Conservation (phyloP, 2,888 invertebrate species). For the Uropetala carovei region DNA sequence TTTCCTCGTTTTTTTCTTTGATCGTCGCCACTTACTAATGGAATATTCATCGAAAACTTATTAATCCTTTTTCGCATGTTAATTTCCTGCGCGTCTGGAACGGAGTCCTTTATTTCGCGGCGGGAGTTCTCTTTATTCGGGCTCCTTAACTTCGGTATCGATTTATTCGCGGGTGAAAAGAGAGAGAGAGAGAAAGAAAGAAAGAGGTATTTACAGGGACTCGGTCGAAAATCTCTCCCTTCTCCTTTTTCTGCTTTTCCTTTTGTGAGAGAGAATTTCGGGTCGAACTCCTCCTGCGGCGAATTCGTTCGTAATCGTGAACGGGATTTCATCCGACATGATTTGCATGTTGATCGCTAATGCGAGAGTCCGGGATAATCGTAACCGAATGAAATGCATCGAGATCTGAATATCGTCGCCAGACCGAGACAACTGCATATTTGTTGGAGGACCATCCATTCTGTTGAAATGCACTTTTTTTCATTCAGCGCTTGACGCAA, state of each 20-base stretch:
- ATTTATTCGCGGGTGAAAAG: background rate
- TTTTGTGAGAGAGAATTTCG: background rate
- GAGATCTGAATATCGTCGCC: background rate
- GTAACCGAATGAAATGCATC: background rate
- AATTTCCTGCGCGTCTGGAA: background rate
- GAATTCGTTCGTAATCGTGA: background rate
- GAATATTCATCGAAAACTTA: conserved; percentile 6
- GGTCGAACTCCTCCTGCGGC: background rate
- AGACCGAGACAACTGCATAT: too few relatives aligned
- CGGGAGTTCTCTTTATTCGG: background rate
- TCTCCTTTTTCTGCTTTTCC: background rate
- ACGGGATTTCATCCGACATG: background rate
- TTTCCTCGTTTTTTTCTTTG: background rate
- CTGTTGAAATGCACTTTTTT: too few relatives aligned
- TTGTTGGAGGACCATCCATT: too few relatives aligned
- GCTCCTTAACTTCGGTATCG: background rate
- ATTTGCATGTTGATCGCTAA: background rate
- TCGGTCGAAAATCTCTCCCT: background rate
- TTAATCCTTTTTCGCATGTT: background rate
- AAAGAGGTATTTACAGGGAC: background rate
- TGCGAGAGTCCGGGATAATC: background rate
- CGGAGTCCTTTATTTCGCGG: background rate
- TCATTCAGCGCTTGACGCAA: too few relatives aligned
- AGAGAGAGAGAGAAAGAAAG: background rate
- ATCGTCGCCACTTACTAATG: background rate